Percentiles rank a stretch among this genome's conserved stretches.
Evolutionary conservation across 1,140 invertebrate genomes (phyloP).

Genomic region (Myzus persicae): DNA sequence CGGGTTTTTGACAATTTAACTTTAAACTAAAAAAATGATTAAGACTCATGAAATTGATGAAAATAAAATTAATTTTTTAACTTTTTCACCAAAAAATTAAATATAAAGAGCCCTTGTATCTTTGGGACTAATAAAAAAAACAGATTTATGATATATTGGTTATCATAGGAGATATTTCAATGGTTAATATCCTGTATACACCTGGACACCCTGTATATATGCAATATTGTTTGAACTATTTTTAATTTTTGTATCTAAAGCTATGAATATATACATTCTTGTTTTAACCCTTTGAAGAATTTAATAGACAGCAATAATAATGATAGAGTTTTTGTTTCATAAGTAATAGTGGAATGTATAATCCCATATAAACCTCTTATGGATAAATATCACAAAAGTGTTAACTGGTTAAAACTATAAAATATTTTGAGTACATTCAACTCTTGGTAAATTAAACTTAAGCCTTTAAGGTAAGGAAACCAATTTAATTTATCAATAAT

Average conservation of each 20-base stretch:
- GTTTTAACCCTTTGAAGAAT: background rate
- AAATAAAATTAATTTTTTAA: too few relatives aligned
- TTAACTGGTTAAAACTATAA: conserved; percentile 4
- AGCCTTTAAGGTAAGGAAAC: background rate
- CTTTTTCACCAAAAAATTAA: too few relatives aligned
- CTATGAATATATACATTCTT: background rate
- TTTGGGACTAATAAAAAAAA: too few relatives aligned
- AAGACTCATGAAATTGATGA: too few relatives aligned
- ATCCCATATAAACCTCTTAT: background rate
- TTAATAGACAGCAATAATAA: background rate
- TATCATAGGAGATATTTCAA: too few relatives aligned
- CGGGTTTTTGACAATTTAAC: too few relatives aligned
- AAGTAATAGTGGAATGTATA: background rate
- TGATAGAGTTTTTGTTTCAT: background rate
- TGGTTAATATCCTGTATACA: too few relatives aligned
- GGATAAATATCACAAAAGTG: background rate
- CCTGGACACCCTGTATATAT: background rate
- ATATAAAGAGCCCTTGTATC: too few relatives aligned
- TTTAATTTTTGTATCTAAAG: background rate
- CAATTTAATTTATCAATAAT: background rate
- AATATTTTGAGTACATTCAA: background rate
- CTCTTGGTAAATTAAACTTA: background rate
- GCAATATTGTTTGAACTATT: background rate
- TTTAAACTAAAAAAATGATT: too few relatives aligned
- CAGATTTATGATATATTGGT: too few relatives aligned